Conservation (phyloP, 2,888 invertebrate genomes). For the Ochropacha duplaris region DNA sequence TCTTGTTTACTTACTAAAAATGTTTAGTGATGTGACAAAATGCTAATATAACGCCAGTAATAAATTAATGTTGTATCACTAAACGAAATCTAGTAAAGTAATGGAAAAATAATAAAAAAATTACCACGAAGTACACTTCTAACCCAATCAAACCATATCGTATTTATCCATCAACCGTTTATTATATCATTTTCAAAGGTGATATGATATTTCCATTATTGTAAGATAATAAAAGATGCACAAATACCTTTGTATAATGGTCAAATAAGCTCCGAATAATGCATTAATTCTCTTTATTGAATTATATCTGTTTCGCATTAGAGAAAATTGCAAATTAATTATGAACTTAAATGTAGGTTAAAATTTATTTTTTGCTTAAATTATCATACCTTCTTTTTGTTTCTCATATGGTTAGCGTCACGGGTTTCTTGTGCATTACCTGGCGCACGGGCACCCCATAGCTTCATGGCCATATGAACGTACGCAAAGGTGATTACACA, state of each 20-base stretch:
- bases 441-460: constrained; percentile 91
- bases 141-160: too few relatives aligned
- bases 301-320: neutral
- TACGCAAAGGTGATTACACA: constrained; percentile 92
- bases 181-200: too few relatives aligned
- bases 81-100: too few relatives aligned
- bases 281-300: neutral
- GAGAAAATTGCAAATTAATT: neutral
- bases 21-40: too few relatives aligned
- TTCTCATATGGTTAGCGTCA: constrained; percentile 90
- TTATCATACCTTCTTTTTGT: constrained; percentile 89
- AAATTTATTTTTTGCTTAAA: neutral
- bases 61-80: too few relatives aligned
- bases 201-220: too few relatives aligned
- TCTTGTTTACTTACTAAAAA: too few relatives aligned
- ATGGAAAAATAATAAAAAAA: too few relatives aligned
- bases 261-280: neutral
- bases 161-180: too few relatives aligned
- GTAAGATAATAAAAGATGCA: too few relatives aligned
- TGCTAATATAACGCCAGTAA: too few relatives aligned
- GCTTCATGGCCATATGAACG: constrained; percentile 88
- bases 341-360: neutral
- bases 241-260: neutral
- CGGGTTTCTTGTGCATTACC: constrained; percentile 90
- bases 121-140: too few relatives aligned